Evolutionary conservation across 2,888 invertebrate species (phyloP).

Genomic region (Cheilosia grossa): DNA sequence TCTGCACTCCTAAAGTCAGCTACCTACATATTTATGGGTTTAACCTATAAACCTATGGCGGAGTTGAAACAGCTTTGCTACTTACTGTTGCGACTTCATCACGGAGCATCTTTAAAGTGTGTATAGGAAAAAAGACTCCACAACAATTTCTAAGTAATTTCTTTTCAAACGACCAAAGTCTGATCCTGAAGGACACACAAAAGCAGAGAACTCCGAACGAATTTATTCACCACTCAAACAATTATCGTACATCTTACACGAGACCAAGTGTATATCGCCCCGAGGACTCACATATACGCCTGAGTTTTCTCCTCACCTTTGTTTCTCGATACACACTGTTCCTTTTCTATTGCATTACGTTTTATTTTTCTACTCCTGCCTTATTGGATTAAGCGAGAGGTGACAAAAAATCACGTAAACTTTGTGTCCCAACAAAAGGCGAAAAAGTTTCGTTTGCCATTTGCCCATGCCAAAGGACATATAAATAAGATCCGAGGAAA

Average conservation of each 20-base stretch:
- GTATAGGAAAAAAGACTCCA: conserved; percentile 11
- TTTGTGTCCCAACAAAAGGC: conserved; percentile 37
- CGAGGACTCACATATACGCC: conserved; percentile 30
- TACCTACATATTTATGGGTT: too few relatives aligned
- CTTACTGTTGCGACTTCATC: conserved; percentile 28
- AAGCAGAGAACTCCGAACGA: conserved; percentile 40
- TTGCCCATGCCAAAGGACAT: conserved; percentile 38
- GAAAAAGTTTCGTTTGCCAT: conserved; percentile 57
- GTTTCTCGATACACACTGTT: conserved; percentile 2
- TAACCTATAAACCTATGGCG: too few relatives aligned
- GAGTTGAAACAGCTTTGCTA: conserved; percentile 30
- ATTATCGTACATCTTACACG: conserved; percentile 64
- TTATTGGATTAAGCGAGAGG: conserved; percentile 64
- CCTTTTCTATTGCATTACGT: conserved; percentile 36
- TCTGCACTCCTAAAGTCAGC: too few relatives aligned
- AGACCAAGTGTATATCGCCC: conserved; percentile 21
- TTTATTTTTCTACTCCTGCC: conserved; percentile 41
- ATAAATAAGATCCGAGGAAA: conserved; percentile 53
- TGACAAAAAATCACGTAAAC: conserved; percentile 66
- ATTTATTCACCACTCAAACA: conserved; percentile 72
- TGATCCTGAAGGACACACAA: conserved; percentile 46
- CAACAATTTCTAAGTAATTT: conserved; percentile 42
- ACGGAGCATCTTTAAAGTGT: conserved; percentile 32
- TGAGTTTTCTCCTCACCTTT: conserved; percentile 4
- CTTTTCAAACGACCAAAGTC: conserved; percentile 34